Conservation (phyloP, 2,797 vertebrate genomes). For the Diceros bicornis region DNA sequence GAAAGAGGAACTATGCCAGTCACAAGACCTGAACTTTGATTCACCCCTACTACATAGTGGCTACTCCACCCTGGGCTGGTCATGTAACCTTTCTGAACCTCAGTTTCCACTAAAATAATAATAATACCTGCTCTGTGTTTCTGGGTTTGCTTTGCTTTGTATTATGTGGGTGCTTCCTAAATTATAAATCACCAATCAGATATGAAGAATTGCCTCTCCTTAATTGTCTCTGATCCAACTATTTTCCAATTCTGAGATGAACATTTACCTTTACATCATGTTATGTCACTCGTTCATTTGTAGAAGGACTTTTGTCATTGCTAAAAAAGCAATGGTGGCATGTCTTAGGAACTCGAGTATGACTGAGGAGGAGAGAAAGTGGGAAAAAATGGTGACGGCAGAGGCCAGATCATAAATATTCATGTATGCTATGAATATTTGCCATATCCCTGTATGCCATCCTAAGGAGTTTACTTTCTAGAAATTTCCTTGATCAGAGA, state of each 20-base stretch:
- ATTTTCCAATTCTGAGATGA: neutral
- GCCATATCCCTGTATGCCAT: neutral
- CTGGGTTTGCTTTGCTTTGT: slow-evolving; percentile 12
- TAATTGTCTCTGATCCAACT: neutral
- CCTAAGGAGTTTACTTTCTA: neutral
- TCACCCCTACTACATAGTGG: neutral
- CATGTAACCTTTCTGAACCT: neutral
- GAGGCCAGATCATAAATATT: neutral
- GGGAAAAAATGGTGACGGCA: neutral
- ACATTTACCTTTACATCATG: neutral
- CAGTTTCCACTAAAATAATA: neutral
- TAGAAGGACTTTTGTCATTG: neutral
- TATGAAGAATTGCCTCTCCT: neutral
- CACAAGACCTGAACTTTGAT: neutral
- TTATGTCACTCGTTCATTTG: neutral
- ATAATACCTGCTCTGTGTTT: neutral
- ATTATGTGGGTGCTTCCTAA: neutral
- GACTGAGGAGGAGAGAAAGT: neutral
- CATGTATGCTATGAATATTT: neutral
- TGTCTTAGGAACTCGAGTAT: neutral
- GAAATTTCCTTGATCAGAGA: neutral
- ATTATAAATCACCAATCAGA: neutral
- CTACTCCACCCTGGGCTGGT: neutral
- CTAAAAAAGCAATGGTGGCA: neutral
- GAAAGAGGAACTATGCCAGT: neutral